These are phyloP conservation scores for Crepidodera aurea DNA, from an alignment of 2,888 invertebrate species.

Conservation along the genomic window DNA sequence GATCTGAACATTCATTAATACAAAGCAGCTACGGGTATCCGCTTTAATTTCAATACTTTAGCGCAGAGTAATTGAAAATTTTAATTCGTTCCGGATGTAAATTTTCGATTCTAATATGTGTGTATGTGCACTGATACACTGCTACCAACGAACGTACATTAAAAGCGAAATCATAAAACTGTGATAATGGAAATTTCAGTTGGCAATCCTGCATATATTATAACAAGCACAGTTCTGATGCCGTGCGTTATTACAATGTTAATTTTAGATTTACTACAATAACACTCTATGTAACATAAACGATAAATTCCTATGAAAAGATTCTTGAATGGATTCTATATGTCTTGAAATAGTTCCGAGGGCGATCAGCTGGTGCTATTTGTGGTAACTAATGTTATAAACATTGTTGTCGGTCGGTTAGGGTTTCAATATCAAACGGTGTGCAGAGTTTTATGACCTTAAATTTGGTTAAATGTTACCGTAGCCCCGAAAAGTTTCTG, in stretches of 20 bases:
- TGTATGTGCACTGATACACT: slow-evolving; percentile 8
- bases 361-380: background rate
- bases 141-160: slow-evolving; percentile 16
- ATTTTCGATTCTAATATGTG: slow-evolving; percentile 13
- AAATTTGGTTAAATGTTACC: too few relatives aligned
- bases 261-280: slow-evolving; percentile 25
- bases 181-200: slow-evolving; percentile 27
- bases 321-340: slow-evolving; percentile 8
- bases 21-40: background rate
- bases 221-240: slow-evolving; percentile 13
- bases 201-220: slow-evolving; percentile 21
- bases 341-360: background rate
- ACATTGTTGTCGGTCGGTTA: too few relatives aligned
- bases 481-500: too few relatives aligned
- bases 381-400: background rate
- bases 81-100: slow-evolving; percentile 15
- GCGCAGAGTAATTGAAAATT: slow-evolving; percentile 5
- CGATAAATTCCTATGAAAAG: slow-evolving; percentile 15
- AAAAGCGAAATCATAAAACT: slow-evolving; percentile 25
- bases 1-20: background rate
- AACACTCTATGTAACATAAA: slow-evolving; percentile 13
- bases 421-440: too few relatives aligned
- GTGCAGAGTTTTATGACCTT: too few relatives aligned
- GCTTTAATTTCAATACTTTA: background rate
- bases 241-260: slow-evolving; percentile 21